These are phyloP conservation scores for Eptesicus fuscus DNA, from an alignment of 2,113 vertebrate genomes.

Conservation along the genomic window DNA sequence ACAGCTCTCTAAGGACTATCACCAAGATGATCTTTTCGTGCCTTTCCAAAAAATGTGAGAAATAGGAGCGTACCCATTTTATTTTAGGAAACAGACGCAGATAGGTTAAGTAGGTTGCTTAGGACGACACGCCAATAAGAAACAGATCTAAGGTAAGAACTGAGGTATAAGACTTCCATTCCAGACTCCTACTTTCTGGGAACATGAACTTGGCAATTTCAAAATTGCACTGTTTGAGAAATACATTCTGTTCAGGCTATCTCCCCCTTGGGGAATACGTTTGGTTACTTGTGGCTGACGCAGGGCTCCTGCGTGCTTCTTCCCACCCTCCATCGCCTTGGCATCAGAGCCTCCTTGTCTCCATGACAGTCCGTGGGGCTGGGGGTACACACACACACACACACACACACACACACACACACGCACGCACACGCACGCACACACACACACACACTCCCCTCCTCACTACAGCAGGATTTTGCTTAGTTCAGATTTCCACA, in stretches of 20 bases:
- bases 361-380: background rate
- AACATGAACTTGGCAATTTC: background rate
- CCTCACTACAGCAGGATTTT: background rate
- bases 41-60: background rate
- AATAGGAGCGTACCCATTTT: background rate
- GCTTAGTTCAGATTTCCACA: background rate
- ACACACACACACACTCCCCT: background rate
- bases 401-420: background rate
- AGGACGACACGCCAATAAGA: background rate
- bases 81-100: conserved; percentile 11
- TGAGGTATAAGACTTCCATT: background rate
- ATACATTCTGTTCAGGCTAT: background rate
- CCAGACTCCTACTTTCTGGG: background rate
- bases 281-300: background rate
- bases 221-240: background rate
- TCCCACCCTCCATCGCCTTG: background rate
- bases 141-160: background rate
- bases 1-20: background rate
- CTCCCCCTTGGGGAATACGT: background rate
- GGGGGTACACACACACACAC: background rate
- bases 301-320: background rate
- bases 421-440: background rate
- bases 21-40: background rate
- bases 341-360: background rate
- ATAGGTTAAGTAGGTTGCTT: background rate